phyloP scores from a whole-genome alignment of 2,797 vertebrate genomes.

The Steatocranus sp. region DNA sequence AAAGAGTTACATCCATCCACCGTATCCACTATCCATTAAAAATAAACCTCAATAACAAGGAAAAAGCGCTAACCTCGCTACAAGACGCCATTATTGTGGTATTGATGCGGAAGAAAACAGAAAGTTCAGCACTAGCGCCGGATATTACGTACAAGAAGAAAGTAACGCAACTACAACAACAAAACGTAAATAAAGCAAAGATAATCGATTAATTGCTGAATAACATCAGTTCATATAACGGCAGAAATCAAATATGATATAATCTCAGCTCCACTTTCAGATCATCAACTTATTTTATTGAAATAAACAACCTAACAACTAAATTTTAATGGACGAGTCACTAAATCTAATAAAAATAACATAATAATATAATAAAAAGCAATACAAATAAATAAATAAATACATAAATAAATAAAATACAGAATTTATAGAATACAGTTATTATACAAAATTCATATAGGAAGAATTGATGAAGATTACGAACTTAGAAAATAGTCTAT shows the following conservation, averaged over 20 bases:
- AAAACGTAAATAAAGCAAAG: neutral
- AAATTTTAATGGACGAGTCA: neutral
- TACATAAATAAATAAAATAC: neutral
- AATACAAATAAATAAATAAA: neutral
- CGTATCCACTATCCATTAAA: rapidly evolving
- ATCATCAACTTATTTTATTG: neutral
- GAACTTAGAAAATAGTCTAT: neutral
- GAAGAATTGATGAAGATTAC: neutral
- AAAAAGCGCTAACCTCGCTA: constrained; percentile 39
- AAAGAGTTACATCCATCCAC: rapidly evolving
- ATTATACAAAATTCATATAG: neutral
- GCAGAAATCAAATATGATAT: neutral
- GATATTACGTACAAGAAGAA: constrained; percentile 1
- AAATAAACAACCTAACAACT: neutral
- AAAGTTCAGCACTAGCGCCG: constrained; percentile 18
- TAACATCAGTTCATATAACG: neutral
- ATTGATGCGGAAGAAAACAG: neutral
- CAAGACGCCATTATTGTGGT: constrained; percentile 52
- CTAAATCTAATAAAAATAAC: neutral
- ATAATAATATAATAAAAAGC: neutral
- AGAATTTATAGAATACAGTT: neutral
- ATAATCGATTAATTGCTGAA: neutral
- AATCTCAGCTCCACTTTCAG: neutral
- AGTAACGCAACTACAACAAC: neutral
- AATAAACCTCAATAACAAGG: neutral